Conservation (phyloP, 2,888 invertebrate species). For the Venusia cambrica region DNA sequence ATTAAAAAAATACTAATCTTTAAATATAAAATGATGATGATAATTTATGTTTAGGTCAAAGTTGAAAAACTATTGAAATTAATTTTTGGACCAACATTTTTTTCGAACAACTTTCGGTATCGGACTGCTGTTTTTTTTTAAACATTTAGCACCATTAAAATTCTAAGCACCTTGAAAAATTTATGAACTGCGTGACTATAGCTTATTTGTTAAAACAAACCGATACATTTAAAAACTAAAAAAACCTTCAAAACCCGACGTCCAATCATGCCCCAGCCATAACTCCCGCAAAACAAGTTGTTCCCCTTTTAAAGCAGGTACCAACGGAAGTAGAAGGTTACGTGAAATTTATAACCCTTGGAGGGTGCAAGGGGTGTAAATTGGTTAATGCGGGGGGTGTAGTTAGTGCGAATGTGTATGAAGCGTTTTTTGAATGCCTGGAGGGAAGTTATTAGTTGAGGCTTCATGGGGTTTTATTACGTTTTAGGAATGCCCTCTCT, state of each 20-base stretch:
- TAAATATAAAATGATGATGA: too few species aligned
- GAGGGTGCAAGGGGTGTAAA: constrained; percentile 41
- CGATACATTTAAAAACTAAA: constrained; percentile 17
- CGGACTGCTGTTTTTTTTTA: too few species aligned
- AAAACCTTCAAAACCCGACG: constrained; percentile 22
- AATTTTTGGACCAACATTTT: too few species aligned
- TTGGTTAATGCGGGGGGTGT: constrained; percentile 43
- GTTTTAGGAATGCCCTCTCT: constrained; percentile 11
- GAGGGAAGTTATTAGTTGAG: constrained; percentile 21
- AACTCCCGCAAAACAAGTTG: constrained; percentile 42
- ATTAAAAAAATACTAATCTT: too few species aligned
- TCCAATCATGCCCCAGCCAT: constrained; percentile 46
- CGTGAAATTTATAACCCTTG: constrained; percentile 48
- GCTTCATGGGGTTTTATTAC: constrained; percentile 18
- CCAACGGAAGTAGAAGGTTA: constrained; percentile 65
- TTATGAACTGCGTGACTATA: constrained; percentile 10
- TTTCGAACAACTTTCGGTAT: too few species aligned
- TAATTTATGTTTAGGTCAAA: too few species aligned
- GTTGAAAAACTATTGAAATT: too few species aligned
- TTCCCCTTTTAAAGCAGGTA: constrained; percentile 58
- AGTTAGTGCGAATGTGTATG: constrained; percentile 21
- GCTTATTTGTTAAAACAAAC: constrained; percentile 9
- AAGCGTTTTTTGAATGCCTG: constrained; percentile 21
- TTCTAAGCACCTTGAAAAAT: constrained; percentile 1
- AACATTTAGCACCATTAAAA: too few species aligned